These are phyloP conservation scores for Drosophila melanogaster DNA, from an alignment of 1,140 invertebrate genomes.

Conservation along the genomic window Release_6_plus_ISO1_MT NT_033777.3:10372001-10372500, in stretches of 20 bases:
- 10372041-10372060: too few relatives aligned
- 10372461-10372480: constrained; percentile 45
- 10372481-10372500: constrained; percentile 65
- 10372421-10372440: constrained; percentile 70
- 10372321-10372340: constrained; percentile 35
- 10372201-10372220: constrained; percentile 77
- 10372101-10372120: too few relatives aligned
- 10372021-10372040: too few relatives aligned
- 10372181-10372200: constrained; percentile 72
- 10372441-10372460: constrained; percentile 24
- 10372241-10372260: constrained; percentile 68
- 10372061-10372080: too few relatives aligned
- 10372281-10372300: constrained; percentile 42
- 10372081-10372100: too few relatives aligned
- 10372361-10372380: constrained; percentile 66
- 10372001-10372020: too few relatives aligned
- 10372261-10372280: constrained; percentile 62
- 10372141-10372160: constrained; percentile 78
- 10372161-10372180: constrained; percentile 75
- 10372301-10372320: constrained; percentile 38
- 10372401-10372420: constrained; percentile 80
- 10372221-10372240: constrained; percentile 73
- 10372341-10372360: constrained; percentile 58
- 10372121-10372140: too few relatives aligned
- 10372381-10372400: constrained; percentile 77